Evolutionary conservation across 1,140 invertebrate genomes (phyloP), one percentile per base, ranked within the genome.

Genomic region (Drosophila pandora): DNA sequence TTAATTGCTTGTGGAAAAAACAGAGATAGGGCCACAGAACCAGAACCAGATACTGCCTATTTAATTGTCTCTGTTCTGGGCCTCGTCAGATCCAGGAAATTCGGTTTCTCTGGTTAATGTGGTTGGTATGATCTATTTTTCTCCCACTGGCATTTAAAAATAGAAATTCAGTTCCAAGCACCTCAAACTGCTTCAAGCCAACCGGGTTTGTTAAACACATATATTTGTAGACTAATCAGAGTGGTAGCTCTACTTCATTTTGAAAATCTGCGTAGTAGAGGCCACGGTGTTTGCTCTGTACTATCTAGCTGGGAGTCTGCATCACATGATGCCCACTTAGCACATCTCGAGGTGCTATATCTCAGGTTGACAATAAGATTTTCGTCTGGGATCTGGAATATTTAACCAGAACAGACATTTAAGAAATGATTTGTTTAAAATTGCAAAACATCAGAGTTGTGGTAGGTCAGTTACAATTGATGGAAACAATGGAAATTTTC

Each of bases 311-410:
- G 65, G 47, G 49, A 53, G 10, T 22, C 53, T 61, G 58, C 25
- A 81, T 81, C 79, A 81, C 79, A 81, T 81, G 79, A 82, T 73
- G 43, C 28, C 43, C 69, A 87, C 32, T 87, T 87, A 87, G 65
- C 82, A 87, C 78, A 50, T 82, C 41, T 41, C 39, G 48, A 75
- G 71, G 71, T 54, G 61, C 48, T 45, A 57, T 49, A 56, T 67
- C 37, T 34, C 55, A 41, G 55, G 72, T 47, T 78, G 62, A 74
- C 62, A 78, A 30, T 32, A 23, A n/a, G 39, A 23, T 4, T 17
- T 32, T 21, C 0, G 0, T 1, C 30, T 41, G 39, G 39, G 39
- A 5, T 17, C 41, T 13, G 41, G n/a, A 43, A 43, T 13, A 2
- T 43, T 13, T 43, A 17, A 21, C n/a, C 6, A 43, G 41, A 28